A percentile compares a stretch with the other conserved stretches of the same genome.
phyloP scores from a whole-genome alignment of 1,140 invertebrate genomes.

The Nylanderia fulva region DNA sequence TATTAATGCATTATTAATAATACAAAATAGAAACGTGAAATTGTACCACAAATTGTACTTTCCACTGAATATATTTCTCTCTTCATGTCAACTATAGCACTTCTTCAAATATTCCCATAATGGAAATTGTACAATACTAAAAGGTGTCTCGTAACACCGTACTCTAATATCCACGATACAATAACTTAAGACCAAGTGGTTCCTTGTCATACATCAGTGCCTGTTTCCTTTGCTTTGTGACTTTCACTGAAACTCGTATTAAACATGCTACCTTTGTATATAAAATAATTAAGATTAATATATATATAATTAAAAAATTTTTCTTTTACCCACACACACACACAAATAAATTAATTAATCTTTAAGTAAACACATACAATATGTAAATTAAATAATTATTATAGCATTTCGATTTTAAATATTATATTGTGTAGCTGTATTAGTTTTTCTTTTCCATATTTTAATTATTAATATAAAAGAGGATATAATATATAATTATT shows the following conservation, averaged over 20 bases:
- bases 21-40: constrained; percentile 88
- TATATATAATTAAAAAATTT: background rate
- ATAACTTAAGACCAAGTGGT: constrained; percentile 85
- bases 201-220: constrained; percentile 86
- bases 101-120: constrained; percentile 96
- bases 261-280: constrained; percentile 92
- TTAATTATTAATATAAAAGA: background rate
- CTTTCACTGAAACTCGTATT: constrained; percentile 98
- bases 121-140: constrained; percentile 98
- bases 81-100: constrained; percentile 85
- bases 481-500: constrained; percentile 28
- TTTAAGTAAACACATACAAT: background rate
- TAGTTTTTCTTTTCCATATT: background rate
- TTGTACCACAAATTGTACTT: constrained; percentile 93
- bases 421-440: background rate
- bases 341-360: constrained; percentile 1
- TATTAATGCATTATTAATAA: too few relatives aligned
- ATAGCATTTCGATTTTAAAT: background rate
- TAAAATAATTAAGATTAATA: constrained; percentile 4
- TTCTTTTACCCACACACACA: background rate
- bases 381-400: background rate
- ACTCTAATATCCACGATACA: constrained; percentile 96
- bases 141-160: constrained; percentile 97
- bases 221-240: constrained; percentile 97
- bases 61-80: constrained; percentile 87